A percentile compares a stretch with the other conserved stretches of the same genome.
These are phyloP conservation scores for Augiades crinisus DNA, from an alignment of 2,888 invertebrate genomes.

Conservation along the genomic window DNA sequence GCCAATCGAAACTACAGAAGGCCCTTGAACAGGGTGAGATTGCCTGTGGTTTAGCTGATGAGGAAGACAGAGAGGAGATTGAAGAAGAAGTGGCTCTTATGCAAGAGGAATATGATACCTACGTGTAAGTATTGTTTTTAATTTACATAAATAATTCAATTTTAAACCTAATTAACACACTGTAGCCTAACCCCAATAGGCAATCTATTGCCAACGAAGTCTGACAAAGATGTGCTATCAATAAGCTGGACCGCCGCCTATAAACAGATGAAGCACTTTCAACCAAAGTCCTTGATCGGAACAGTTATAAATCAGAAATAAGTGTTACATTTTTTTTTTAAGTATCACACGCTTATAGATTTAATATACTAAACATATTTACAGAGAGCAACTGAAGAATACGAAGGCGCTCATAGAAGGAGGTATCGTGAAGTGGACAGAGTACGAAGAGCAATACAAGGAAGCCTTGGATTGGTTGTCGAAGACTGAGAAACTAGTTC, in stretches of 20 bases:
- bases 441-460: slow-evolving; percentile 95
- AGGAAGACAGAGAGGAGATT: slow-evolving; percentile 93
- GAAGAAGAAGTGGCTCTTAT: slow-evolving; percentile 95
- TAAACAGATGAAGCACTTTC: too few species aligned
- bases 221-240: too few species aligned
- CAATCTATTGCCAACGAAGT: too few species aligned
- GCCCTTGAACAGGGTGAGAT: slow-evolving; percentile 92
- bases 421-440: slow-evolving; percentile 96
- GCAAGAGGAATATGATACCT: slow-evolving; percentile 95
- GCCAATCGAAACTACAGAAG: slow-evolving; percentile 90
- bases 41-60: slow-evolving; percentile 91
- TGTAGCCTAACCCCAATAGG: too few species aligned
- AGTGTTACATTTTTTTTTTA: not conserved
- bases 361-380: slow-evolving; percentile 32
- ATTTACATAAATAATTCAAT: too few species aligned
- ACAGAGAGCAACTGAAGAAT: slow-evolving; percentile 88
- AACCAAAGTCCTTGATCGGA: too few species aligned
- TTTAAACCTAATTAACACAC: too few species aligned
- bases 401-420: slow-evolving; percentile 91
- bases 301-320: too few species aligned
- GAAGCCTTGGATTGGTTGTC: slow-evolving; percentile 95
- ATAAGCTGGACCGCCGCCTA: too few species aligned
- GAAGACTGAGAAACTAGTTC: slow-evolving; percentile 93
- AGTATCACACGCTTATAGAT: not conserved
- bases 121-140: slow-evolving; percentile 80